Evolutionary conservation across 2,888 invertebrate species (phyloP), one percentile per base, ranked within the genome.

Genomic region (Athetis lepigone): DNA sequence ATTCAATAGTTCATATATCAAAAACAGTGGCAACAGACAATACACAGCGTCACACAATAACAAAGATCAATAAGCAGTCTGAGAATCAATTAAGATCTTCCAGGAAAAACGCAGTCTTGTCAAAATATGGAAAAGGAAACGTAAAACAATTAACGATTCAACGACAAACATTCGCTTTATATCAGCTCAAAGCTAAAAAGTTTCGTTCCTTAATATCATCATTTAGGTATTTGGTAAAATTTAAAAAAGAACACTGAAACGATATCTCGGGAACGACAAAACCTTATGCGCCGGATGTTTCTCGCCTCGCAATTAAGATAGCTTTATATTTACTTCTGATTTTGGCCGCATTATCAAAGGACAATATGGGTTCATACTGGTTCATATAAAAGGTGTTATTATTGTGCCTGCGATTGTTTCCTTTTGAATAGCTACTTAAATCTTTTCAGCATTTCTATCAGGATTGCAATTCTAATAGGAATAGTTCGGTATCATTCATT

Each of bases 301-400:
- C 72, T 73, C 76, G 75, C 80, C 63, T 71, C 77, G 77, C 71
- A 77, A 80, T 84, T 81, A 85, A 87, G 88, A 88, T 88, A 88
- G 84, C 83, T 79, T 67, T 79, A 67, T 68, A 79, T 76, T 70
- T 65, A 56, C 60, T 55, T 70, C 79, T 77, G 73, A 80, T 80
- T 79, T 76, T 49, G 50, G 57, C 51, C 50, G 55, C 58, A 49
- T 74, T 70, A 59, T 63, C 62, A 70, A 80, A 78, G 73, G 63
- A 63, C 70, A 75, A 74, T 70, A 62, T 65, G 52, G 62, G 62
- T 27, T 27, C 69, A 59, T 62, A 61, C 64, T 55, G 62, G 62
- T 33, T 25, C 68, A 57, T 60, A 65, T 62, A 57, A 68, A 64
- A 42, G 57, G 33, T 62, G n/a, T n/a, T n/a, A n/a, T n/a, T n/a